Evolutionary conservation across 2,888 invertebrate genomes (phyloP), one percentile per base, ranked within the genome.

Genomic region (Adelphocoris suturalis): DNA sequence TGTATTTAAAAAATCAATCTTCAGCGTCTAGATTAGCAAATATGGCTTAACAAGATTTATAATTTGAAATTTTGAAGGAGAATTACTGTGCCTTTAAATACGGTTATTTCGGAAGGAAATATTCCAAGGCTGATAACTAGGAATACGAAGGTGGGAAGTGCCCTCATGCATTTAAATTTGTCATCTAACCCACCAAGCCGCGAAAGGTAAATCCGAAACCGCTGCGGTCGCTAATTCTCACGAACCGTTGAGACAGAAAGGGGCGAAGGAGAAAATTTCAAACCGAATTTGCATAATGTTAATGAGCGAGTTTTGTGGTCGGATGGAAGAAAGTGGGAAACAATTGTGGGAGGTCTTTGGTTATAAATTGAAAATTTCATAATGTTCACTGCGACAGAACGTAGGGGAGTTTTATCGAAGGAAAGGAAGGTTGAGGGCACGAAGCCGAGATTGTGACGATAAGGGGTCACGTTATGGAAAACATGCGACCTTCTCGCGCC

Each of bases 311-410:
- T 23, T 57, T n/a, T 16, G 16, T n/a, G 52, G 14, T 2, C 5
- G 16, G 12, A 11, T 1, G 57, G 57, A 16, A n/a, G n/a, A n/a
- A 9, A 61, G 3, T 12, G n/a, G 19, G 78, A 23, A n/a, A n/a
- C n/a, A n/a, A 37, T 37, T 14, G 27, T 37, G 37, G 2, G 4
- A 19, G 46, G 78, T 46, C 78, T 78, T 46, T 19, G 46, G 78
- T 46, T 78, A 78, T 78, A 78, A 78, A 78, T 78, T 78, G 47
- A 47, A 78, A 47, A 19, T 78, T 78, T 78, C 78, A 16, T 76
- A 28, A 76, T 28, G 37, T 28, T 11, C 76, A 14, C 28, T 28
- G 46, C 76, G 61, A 61, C 61, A 19, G 19, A 61, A n/a, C 61
- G 16, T n/a, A 19, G 61, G 19, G 37, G 7, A 37, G 37, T 19